Evolutionary conservation across 1,140 invertebrate genomes (phyloP).

Genomic region (Bemisia tabaci): DNA sequence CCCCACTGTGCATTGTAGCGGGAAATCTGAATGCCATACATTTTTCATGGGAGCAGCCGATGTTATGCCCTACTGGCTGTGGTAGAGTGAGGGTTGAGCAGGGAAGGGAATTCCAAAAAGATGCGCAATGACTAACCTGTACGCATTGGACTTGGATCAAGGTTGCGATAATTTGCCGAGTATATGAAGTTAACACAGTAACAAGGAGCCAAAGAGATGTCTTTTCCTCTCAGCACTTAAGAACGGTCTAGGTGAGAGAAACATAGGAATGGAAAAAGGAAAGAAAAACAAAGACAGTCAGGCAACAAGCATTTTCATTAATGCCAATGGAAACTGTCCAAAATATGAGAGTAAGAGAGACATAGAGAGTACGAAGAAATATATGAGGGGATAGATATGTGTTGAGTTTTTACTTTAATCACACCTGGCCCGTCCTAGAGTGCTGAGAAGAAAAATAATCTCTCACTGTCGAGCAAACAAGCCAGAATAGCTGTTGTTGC

Average conservation of each 20-base stretch:
- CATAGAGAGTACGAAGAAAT: background rate
- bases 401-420: background rate
- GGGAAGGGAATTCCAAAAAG: background rate
- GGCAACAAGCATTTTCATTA: too few relatives aligned
- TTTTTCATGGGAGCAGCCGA: too few relatives aligned
- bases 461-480: background rate
- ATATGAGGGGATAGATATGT: background rate
- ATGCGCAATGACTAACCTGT: background rate
- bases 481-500: background rate
- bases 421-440: too few relatives aligned
- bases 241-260: background rate
- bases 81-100: background rate
- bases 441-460: background rate
- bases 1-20: too few relatives aligned
- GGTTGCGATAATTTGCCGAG: background rate
- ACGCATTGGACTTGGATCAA: background rate
- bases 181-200: too few relatives aligned
- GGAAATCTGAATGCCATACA: too few relatives aligned
- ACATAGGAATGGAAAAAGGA: background rate
- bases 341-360: background rate
- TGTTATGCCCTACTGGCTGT: background rate
- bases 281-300: too few relatives aligned
- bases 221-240: too few relatives aligned
- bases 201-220: too few relatives aligned
- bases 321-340: background rate